Evolutionary conservation across 2,888 invertebrate genomes (phyloP), one percentile per base, ranked within the genome.

Genomic region (Hypselothyrea guttata): DNA sequence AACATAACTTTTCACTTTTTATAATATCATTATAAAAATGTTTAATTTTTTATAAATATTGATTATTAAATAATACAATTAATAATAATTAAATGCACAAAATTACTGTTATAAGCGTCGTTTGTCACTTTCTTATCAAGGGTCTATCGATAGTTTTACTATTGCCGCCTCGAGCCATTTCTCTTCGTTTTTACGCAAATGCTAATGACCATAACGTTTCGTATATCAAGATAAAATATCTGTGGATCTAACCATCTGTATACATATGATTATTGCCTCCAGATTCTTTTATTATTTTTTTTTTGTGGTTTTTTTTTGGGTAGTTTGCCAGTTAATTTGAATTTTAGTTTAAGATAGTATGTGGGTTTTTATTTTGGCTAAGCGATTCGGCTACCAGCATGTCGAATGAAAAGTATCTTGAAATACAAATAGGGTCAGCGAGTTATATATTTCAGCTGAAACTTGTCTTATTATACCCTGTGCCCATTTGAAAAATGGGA

Each of bases 401-500:
- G 56, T 62, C 49, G 57, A 74, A 81, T 77, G 74, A 63, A 71
- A 77, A 71, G 57, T 52, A 52, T 46, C 27, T 22, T 5, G 22
- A 55, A 34, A 13, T 15, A 62, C 61, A 61, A 77, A 67, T 71
- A 62, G 55, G 75, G 72, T 57, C 65, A 73, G 37, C 31, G 52
- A 58, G 40, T 42, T 54, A 31, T 42, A 46, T 35, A 13, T 35
- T n/a, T 27, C 33, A 52, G 57, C 70, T 61, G 1, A 37, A 57
- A 38, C 30, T 60, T 30, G 46, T 48, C 37, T 41, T 49, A 37
- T 35, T n/a, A n/a, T n/a, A n/a, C n/a, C n/a, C n/a, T n/a, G n/a
- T n/a, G n/a, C n/a, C n/a, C n/a, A n/a, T n/a, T n/a, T n/a, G n/a
- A n/a, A n/a, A n/a, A n/a, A n/a, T n/a, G n/a, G n/a, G n/a, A n/a